Evolutionary conservation across 2,113 vertebrate species (phyloP).

Genomic region (Prochilodus magdalenae): DNA sequence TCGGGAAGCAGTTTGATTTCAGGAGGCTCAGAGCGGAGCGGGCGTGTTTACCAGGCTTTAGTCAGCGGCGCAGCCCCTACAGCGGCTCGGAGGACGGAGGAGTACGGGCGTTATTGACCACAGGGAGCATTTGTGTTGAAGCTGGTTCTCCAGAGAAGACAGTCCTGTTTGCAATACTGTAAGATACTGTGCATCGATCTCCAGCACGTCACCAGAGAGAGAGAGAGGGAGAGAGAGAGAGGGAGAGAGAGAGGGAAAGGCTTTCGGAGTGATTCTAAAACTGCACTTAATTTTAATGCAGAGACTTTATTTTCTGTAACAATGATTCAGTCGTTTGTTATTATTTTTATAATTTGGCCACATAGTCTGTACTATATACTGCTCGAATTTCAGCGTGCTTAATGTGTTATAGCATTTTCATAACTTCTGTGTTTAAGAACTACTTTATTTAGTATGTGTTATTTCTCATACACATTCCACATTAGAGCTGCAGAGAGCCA

Average conservation of each 20-base stretch:
- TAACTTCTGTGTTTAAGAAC: neutral
- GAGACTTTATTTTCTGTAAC: no score
- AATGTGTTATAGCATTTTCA: neutral
- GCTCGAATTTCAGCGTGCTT: neutral
- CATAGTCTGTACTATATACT: no score
- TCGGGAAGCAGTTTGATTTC: neutral
- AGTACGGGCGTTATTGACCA: neutral
- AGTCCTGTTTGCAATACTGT: neutral
- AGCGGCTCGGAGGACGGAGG: neutral
- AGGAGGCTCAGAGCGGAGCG: no score
- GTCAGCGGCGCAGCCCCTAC: neutral
- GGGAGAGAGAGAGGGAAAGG: neutral
- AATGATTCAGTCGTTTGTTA: no score
- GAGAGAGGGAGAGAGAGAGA: neutral
- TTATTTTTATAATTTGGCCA: no score
- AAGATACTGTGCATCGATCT: neutral
- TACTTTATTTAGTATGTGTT: no score
- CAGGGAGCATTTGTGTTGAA: neutral
- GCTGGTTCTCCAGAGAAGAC: neutral
- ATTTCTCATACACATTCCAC: no score
- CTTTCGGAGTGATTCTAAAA: no score
- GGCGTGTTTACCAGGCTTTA: no score
- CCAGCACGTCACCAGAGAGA: neutral
- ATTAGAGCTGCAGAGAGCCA: no score
- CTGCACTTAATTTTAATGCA: neutral